Base-by-base conservation (phyloP, 2,797 vertebrate genomes). In the Mormyrops boulengeri region DNA sequence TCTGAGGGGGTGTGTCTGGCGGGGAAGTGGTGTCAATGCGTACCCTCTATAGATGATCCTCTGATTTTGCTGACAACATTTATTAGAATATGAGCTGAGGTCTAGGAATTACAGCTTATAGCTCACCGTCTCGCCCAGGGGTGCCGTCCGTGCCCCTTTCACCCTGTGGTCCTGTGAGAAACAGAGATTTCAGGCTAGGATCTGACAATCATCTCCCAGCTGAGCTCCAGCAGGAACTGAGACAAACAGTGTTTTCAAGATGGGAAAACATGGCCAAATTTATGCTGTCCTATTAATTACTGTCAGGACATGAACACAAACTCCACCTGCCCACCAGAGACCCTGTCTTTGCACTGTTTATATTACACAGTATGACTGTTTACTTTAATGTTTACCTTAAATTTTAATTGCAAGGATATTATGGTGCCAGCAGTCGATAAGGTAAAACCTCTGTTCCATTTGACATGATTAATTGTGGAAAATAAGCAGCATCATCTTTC, bases 111-210 rank as follows among this genome's bases (percentile, higher is more conserved):
- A 22, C 89, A 52, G 9, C 14, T 44, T n/a, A 49, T 88, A 89
- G 89, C 91, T 93, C 92, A 96, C 96, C 96, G 0, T 96, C 96
- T 93, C 92, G 94, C 88, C 96, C 96, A 90, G 95, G 92, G 92
- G 92, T 90, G 38, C 96, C 96, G 89, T 96, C 95, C 88, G 87
- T 94, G 80, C 96, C 96, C 87, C 90, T 96, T 90, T 96, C 96
- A 85, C 96, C 96, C 92, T 92, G 94, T 91, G 96, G 95, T 93
- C 96, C 96, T 97, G 92, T 12, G 90, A 47, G 89, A 89, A 89
- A 84, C 7, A 84, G 69, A 90, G 91, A 93, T 89, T 80, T 88
- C 66, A 85, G 62, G 89, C 34, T 60, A 92, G 91, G 22, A 85
- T 38, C 14, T 34, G 91, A 84, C 91, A 60, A 91, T 53, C 60